Base-by-base conservation (phyloP, 2,797 vertebrate species). In the Aulostomus chinensis region DNA sequence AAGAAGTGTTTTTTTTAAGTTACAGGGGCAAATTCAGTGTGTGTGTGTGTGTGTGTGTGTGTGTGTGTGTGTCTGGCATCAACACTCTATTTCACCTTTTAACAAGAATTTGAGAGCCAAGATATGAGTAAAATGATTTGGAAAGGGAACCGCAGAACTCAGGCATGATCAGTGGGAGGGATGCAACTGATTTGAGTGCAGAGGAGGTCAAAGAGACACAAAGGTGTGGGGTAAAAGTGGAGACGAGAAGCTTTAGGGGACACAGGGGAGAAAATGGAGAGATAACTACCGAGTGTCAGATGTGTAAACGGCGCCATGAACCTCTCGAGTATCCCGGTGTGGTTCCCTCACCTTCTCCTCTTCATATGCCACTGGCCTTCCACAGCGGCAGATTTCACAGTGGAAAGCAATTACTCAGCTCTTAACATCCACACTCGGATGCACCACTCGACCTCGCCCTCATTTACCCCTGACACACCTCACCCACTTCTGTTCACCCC, bases 371-470 rank as follows among this genome's bases (percentile, higher is more conserved):
- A 13, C 56, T 40, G 59, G 18, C 18, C 31, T 52, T 73, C 51
- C 29, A 49, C 33, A 30, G 49, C 54, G 33, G 37, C 32, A 47
- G 31, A 55, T 79, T 84, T 85, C 77, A 80, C 73, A 66, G 70
- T 24, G 9, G 54, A 56, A 54, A 82, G 83, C 73, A 83, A 83
- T 88, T 86, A 85, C 86, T 83, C 63, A 72, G 57, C 69, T 71
- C 69, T 76, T 68, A 73, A 66, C 73, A 66, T 66, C 50, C 42
- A 51, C 58, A 53, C 59, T 56, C 54, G 52, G 53, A 60, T 46
- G 40, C 53, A 48, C 26, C 6, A 22, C 56, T 57, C 58, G 41
- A 60, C 60, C 73, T 66, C 58, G 53, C 50, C 33, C 72, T 70
- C 28, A 18, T 39, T 49, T 20, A 47, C 31, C 57, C 51, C 49